Conservation (phyloP, 1,140 invertebrate genomes). For the Drosophila prosaltans region DNA sequence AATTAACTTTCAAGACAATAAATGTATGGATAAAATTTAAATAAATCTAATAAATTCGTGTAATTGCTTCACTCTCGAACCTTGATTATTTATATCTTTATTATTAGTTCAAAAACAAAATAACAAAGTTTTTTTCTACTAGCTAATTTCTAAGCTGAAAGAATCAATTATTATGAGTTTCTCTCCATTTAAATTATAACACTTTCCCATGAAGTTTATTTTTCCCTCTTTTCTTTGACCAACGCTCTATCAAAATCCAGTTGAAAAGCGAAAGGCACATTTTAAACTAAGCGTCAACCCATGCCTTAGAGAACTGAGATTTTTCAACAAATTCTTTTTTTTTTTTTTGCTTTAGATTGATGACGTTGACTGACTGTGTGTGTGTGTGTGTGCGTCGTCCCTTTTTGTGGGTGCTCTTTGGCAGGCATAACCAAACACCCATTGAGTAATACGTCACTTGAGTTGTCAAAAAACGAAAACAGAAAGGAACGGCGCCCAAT, state of each 20-base stretch:
- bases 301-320: slow-evolving; percentile 47
- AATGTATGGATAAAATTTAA: no score
- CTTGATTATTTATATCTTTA: no score
- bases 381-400: slow-evolving; percentile 23
- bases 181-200: slow-evolving; percentile 72
- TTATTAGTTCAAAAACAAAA: no score
- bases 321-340: slow-evolving; percentile 51
- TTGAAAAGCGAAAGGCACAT: slow-evolving; percentile 73
- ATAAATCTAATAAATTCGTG: no score
- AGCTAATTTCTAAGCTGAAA: slow-evolving; percentile 1
- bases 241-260: slow-evolving; percentile 61
- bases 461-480: slow-evolving; percentile 62
- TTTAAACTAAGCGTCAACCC: slow-evolving; percentile 57
- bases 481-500: slow-evolving; percentile 35
- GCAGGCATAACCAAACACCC: slow-evolving; percentile 66
- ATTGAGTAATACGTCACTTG: slow-evolving; percentile 74
- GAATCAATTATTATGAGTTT: slow-evolving; percentile 60
- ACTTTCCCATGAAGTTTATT: slow-evolving; percentile 70
- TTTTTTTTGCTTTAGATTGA: slow-evolving; percentile 54
- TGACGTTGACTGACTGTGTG: slow-evolving; percentile 42
- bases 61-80: no score
- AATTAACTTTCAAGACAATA: no score
- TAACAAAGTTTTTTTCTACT: no score
- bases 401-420: slow-evolving; percentile 45
- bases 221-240: slow-evolving; percentile 1